Base-by-base conservation (phyloP, 1,140 invertebrate species). In the Caenorhabditis brenneri region DNA sequence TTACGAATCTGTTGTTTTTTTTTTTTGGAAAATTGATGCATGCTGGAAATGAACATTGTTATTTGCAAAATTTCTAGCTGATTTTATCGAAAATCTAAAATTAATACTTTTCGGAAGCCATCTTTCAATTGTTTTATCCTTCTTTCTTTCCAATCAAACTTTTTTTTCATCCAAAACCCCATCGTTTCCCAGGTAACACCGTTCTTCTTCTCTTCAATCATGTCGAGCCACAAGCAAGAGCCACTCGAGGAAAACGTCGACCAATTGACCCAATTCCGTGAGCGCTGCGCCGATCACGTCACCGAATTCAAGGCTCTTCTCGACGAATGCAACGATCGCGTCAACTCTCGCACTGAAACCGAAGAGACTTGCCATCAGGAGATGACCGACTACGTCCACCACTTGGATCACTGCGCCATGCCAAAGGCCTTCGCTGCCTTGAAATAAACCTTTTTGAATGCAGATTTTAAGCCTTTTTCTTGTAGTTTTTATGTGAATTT, bases 311-410 rank as follows among this genome's bases (percentile, higher is more conserved):
- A 89, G 82, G 55, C 86, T 27, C 74, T 88, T 42, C 85, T 89
- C 6, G 89, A 89, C 27, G 88, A 88, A 31, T 89, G 89, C 85
- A 89, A 88, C 81, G 87, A 88, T 24, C 89, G 89, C 27, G 89
- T 89, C 36, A 87, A 83, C 58, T 88, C 86, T 29, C 87, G 86
- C 27, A 65, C 87, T 31, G 83, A 88, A n/a, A 87, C 88, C 81
- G 86, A 88, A 24, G 89, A 89, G 55, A 88, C 86, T 33, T 81
- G 82, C 55, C 79, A 83, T 55, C 79, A 80, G 33, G 88, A 89
- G 58, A 90, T 89, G 89, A 65, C 88, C 33, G 88, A 89, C 84
- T 89, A 90, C 82, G 87, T 89, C 51, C 86, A 89, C 79, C 81
- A 84, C 51, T 80, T 89, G 24, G 88, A 89, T 53, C 88, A 89